phyloP scores from a whole-genome alignment of 2,797 vertebrate genomes.

The Thamnophis elegans region DNA sequence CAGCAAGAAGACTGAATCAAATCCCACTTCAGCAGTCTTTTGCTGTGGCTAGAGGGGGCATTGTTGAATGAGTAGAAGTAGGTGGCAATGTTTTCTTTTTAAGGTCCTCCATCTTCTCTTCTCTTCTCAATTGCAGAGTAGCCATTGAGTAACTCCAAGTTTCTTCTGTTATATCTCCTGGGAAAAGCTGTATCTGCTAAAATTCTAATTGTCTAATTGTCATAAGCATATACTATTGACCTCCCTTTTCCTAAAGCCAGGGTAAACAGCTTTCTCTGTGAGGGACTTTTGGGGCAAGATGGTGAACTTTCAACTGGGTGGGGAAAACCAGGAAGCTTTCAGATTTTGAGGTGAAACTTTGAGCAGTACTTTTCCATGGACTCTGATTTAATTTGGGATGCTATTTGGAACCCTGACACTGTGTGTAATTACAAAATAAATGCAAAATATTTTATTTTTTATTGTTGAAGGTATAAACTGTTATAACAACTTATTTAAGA shows the following conservation, averaged over 20 bases:
- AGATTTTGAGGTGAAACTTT: no score
- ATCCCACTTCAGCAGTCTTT: slow-evolving; percentile 61
- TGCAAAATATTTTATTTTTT: slow-evolving; percentile 1
- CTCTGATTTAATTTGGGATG: no score
- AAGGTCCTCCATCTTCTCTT: background rate
- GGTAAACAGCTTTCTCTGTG: background rate
- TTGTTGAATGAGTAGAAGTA: slow-evolving; percentile 50
- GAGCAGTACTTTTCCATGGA: no score
- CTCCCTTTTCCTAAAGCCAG: background rate
- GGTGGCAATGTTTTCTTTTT: slow-evolving; percentile 32
- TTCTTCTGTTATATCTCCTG: background rate
- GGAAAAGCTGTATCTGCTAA: background rate
- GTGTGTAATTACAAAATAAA: background rate
- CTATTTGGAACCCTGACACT: no score
- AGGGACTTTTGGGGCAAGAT: no score
- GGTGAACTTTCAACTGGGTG: no score
- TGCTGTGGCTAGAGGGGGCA: slow-evolving; percentile 45
- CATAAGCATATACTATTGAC: background rate
- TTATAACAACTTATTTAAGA: slow-evolving; percentile 9
- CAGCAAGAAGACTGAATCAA: slow-evolving; percentile 63
- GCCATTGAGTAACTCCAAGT: background rate
- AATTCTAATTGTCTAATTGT: background rate
- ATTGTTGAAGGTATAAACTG: background rate
- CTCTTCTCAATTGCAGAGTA: background rate
- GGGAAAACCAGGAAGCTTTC: no score